A percentile compares a stretch with the other conserved stretches of the same genome.
These are phyloP conservation scores for Tapirus terrestris DNA, from an alignment of 2,113 vertebrate species.

Conservation along the genomic window DNA sequence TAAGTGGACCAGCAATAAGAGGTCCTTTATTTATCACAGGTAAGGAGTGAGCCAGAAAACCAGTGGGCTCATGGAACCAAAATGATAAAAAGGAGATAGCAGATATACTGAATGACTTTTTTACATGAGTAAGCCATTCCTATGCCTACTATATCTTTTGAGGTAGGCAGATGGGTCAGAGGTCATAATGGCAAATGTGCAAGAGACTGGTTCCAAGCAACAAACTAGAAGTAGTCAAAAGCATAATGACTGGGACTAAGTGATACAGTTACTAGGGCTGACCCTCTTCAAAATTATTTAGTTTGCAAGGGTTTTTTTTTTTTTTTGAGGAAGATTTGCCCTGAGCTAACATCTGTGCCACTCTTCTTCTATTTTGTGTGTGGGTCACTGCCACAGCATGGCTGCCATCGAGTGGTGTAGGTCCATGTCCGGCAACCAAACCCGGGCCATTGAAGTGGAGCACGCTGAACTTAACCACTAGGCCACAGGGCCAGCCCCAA, in stretches of 20 bases:
- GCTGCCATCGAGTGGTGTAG: no score
- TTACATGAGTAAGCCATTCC: neutral
- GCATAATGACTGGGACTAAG: neutral
- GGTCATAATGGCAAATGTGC: constrained; percentile 27
- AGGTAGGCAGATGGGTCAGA: neutral
- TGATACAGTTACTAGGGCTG: constrained; percentile 23
- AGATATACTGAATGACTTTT: neutral
- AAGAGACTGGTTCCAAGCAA: constrained; percentile 10
- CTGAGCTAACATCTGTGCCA: no score
- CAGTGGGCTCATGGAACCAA: neutral
- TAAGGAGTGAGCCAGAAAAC: constrained; percentile 12
- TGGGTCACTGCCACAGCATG: no score
- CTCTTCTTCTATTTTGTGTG: no score
- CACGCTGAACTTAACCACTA: no score
- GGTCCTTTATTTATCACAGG: neutral
- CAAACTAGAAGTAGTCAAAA: constrained; percentile 18
- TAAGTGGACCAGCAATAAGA: neutral
- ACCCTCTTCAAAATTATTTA: constrained; percentile 1
- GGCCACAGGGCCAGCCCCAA: no score
- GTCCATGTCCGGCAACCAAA: no score
- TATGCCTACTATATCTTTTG: constrained; percentile 1
- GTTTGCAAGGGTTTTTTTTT: neutral
- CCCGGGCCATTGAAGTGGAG: no score
- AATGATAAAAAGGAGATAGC: neutral
- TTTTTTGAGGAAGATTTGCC: neutral